Percentiles rank a stretch among this genome's conserved stretches.
Conservation (phyloP, 2,888 invertebrate genomes). For the Cataglyphis albicans region DNA sequence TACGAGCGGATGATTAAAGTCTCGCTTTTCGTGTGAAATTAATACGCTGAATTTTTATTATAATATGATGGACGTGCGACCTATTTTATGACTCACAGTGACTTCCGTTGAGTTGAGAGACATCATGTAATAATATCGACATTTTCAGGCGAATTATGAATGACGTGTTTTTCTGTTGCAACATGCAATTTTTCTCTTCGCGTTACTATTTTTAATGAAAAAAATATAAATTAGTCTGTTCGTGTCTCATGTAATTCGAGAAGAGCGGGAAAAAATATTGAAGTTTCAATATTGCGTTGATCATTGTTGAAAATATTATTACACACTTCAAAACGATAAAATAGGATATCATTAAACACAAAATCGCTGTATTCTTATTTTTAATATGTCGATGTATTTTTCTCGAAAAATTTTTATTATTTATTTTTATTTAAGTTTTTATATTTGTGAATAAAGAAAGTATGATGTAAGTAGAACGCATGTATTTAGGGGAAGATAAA, state of each 20-base stretch:
- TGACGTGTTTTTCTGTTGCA: not conserved
- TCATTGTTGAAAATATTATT: not conserved
- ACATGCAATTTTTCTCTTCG: not conserved
- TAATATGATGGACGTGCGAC: constrained; percentile 7
- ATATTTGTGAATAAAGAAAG: not conserved
- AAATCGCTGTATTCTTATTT: not conserved
- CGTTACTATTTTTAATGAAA: not conserved
- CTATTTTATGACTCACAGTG: not conserved
- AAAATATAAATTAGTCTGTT: not conserved
- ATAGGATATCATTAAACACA: not conserved
- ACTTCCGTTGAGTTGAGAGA: not conserved
- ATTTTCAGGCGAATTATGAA: constrained; percentile 1
- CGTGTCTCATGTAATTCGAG: not conserved
- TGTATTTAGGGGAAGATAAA: not conserved
- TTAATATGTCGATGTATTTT: not conserved
- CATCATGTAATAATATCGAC: not conserved
- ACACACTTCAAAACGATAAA: not conserved
- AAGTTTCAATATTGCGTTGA: not conserved
- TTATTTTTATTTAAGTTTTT: not conserved
- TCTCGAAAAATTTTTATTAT: not conserved
- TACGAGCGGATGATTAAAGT: constrained; percentile 5
- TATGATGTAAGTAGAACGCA: not conserved
- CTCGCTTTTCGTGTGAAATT: not conserved
- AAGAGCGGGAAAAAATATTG: not conserved
- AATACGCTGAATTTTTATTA: constrained; percentile 29